Base-by-base conservation (phyloP, 1,140 invertebrate genomes). In the Cotesia chilonis region DNA sequence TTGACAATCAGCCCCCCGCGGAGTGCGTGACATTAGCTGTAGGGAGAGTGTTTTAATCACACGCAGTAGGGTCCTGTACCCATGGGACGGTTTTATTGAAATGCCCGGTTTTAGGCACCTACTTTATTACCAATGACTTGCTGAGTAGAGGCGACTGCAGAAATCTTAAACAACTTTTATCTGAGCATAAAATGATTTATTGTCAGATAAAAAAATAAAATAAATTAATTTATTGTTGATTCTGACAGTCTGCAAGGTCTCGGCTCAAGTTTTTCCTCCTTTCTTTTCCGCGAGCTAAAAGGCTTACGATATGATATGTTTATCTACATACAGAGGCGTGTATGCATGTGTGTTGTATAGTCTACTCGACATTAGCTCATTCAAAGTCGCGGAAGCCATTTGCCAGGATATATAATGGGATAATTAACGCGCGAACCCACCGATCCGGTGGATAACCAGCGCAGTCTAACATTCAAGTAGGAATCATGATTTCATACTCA, bases 1-100 rank as follows among this genome's bases (percentile, higher is more conserved):
- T 77, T 77, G 81, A 80, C 82, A 86, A 87, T 87, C 83, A 83
- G 80, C 81, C 85, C 83, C 85, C 85, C 80, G 80, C 75, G 61
- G 85, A 76, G 83, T 71, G 51, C 78, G 79, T 78, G 78, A 76
- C 74, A 78, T 74, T 73, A 61, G 67, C 70, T 57, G 47, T 35
- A 70, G 74, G 78, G 77, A 68, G 75, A 78, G 41, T 47, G 10
- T 83, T 87, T 87, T 86, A 87, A 87, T 87, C 84, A 85, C 82
- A 76, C 71, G 77, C 71, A 72, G 54, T 76, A 74, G 76, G 78
- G 78, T 61, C 74, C 71, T 55, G 72, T 76, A 70, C 82, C 78
- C 80, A 77, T 78, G 77, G 79, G 79, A 78, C 74, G 73, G 64
- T 81, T 81, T 81, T 73, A 81, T 81, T 80, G 75, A 79, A 81